Percentiles rank a stretch among this genome's conserved stretches.
phyloP scores from a whole-genome alignment of 2,888 invertebrate genomes.

The Dendrolimus houi region DNA sequence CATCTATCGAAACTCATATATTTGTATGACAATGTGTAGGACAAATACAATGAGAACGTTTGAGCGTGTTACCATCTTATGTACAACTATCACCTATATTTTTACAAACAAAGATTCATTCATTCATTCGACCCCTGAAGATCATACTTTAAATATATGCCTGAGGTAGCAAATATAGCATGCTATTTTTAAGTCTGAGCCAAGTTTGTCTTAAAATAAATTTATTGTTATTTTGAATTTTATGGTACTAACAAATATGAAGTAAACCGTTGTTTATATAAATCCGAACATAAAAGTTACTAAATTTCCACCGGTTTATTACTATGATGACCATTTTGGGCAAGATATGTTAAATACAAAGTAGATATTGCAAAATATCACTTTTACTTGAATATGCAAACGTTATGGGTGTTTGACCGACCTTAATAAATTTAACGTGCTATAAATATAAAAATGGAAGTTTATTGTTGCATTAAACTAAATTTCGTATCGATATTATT shows the following conservation, averaged over 20 bases:
- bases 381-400: background rate
- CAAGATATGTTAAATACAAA: background rate
- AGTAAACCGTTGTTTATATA: background rate
- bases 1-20: too few species aligned
- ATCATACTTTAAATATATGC: too few species aligned
- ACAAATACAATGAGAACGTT: too few species aligned
- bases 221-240: background rate
- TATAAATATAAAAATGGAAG: background rate
- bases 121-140: too few species aligned
- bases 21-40: too few species aligned
- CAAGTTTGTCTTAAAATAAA: background rate
- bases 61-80: too few species aligned
- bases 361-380: background rate
- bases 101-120: too few species aligned
- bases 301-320: constrained; percentile 4
- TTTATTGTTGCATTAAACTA: background rate
- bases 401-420: background rate
- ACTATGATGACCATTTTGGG: background rate
- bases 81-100: too few species aligned
- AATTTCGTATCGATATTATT: constrained; percentile 4
- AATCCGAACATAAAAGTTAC: background rate
- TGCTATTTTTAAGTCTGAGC: too few species aligned
- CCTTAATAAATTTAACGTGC: background rate
- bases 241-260: background rate
- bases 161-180: too few species aligned